phyloP scores from a whole-genome alignment of 2,888 invertebrate species.

The Pammene aurita region DNA sequence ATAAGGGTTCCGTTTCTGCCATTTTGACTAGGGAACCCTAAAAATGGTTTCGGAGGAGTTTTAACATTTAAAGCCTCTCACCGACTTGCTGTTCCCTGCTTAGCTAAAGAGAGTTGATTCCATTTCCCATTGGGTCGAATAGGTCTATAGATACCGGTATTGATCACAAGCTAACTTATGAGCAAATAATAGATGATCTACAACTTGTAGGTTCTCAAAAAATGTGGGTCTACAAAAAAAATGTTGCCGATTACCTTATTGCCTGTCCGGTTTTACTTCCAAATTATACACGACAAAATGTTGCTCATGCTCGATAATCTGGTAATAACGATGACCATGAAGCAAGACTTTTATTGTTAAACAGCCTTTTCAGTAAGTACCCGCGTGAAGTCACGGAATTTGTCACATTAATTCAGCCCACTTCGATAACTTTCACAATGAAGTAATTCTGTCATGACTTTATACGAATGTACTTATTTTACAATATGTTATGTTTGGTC shows the following conservation, averaged over 20 bases:
- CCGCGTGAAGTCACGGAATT: slow-evolving; percentile 35
- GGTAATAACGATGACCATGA: slow-evolving; percentile 33
- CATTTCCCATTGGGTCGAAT: not conserved
- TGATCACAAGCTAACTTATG: not conserved
- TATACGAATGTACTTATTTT: slow-evolving; percentile 11
- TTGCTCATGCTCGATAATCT: slow-evolving; percentile 16
- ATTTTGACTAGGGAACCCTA: too few species aligned
- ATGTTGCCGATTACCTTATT: not conserved
- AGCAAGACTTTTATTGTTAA: slow-evolving; percentile 32
- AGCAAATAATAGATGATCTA: not conserved
- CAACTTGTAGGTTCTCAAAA: not conserved
- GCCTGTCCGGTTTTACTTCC: not conserved
- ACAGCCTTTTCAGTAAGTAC: slow-evolving; percentile 34
- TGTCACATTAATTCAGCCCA: slow-evolving; percentile 38
- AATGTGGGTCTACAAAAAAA: slow-evolving; percentile 11
- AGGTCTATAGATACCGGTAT: too few species aligned
- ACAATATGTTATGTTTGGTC: slow-evolving; percentile 16
- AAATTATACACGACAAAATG: slow-evolving; percentile 10
- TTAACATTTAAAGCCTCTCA: too few species aligned
- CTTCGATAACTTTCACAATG: slow-evolving; percentile 36
- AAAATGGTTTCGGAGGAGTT: too few species aligned
- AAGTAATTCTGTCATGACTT: slow-evolving; percentile 28
- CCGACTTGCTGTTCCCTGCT: too few species aligned
- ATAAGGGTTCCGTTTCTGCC: too few species aligned
- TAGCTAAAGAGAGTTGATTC: not conserved